A percentile compares a stretch with the other conserved stretches of the same genome.
Evolutionary conservation across 2,113 vertebrate genomes (phyloP).

Genomic region (Prinia subflava): DNA sequence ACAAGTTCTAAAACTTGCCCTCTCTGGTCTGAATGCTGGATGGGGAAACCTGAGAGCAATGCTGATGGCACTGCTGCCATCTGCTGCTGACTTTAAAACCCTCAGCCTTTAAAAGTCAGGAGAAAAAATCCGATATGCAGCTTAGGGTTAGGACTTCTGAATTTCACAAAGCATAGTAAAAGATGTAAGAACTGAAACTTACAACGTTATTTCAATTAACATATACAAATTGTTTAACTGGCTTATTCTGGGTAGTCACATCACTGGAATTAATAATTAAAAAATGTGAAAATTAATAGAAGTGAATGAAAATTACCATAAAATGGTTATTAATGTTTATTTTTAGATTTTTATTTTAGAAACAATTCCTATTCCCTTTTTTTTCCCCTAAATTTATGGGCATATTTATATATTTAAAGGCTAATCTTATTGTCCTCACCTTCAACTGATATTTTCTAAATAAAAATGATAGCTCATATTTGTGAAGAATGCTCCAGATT

Average conservation of each 20-base stretch:
- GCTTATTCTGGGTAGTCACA: background rate
- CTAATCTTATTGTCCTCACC: background rate
- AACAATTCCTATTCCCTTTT: rapidly evolving
- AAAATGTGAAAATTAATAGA: background rate
- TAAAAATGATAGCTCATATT: background rate
- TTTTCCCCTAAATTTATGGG: rapidly evolving
- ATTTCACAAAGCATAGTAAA: background rate
- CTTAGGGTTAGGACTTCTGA: background rate
- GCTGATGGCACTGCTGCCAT: background rate
- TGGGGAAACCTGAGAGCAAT: rapidly evolving
- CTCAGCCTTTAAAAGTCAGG: background rate
- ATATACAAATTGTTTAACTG: background rate
- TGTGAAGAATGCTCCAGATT: background rate
- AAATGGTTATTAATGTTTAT: rapidly evolving
- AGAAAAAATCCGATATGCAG: rapidly evolving
- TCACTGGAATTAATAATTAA: background rate
- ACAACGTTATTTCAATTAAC: background rate
- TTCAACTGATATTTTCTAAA: background rate
- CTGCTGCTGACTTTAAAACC: background rate
- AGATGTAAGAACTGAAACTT: background rate
- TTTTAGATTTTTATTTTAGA: background rate
- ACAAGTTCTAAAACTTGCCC: background rate
- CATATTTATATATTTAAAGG: background rate
- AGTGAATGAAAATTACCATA: background rate
- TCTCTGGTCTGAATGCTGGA: rapidly evolving